Base-by-base conservation (phyloP, 2,888 invertebrate genomes). In the Aspidiotus destructor region DNA sequence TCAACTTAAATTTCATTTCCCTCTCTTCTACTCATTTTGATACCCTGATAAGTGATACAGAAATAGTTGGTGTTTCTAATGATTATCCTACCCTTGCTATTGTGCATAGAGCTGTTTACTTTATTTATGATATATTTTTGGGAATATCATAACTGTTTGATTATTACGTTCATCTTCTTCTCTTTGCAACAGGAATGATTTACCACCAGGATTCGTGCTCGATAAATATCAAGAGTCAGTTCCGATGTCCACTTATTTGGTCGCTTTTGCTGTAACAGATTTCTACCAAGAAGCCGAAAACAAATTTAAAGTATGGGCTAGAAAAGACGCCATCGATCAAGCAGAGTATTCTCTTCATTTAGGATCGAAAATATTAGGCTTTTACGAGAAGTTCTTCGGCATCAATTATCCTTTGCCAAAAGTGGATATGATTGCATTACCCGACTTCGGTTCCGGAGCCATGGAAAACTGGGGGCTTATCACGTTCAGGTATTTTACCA, bases 241-340 rank as follows among this genome's bases (percentile, higher is more conserved):
- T 0, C 86, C 86, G 3, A 96, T 97, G 95, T 92, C 94, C 0
- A 94, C 95, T 0, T 97, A 97, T 76, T 79, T 96, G 58, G 86
- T 96, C 0, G 96, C 95, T 0, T 89, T 85, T 75, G 82, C 88
- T 0, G 81, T 92, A 0, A 88, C 88, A 48, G 87, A 88, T 75
- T 90, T 91, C 74, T 77, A 80, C 0, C 80, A 80, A 74, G 65
- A 73, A 58, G 72, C 73, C 0, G 72, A 69, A 0, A 69, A 69
- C 17, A 81, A 65, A 7, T 88, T 89, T 78, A 81, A 82, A 75
- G 86, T 88, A 68, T 89, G 89, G 89, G 85, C 88, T 0, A 78
- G 88, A 44, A 82, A 80, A 41, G 86, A 86, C 73, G 89, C 89
- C 42, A 80, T 91, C 10, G 80, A 85, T 69, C 90, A 90, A 79